Conservation (phyloP, 1,140 invertebrate species). For the Callitettix versicolor region DNA sequence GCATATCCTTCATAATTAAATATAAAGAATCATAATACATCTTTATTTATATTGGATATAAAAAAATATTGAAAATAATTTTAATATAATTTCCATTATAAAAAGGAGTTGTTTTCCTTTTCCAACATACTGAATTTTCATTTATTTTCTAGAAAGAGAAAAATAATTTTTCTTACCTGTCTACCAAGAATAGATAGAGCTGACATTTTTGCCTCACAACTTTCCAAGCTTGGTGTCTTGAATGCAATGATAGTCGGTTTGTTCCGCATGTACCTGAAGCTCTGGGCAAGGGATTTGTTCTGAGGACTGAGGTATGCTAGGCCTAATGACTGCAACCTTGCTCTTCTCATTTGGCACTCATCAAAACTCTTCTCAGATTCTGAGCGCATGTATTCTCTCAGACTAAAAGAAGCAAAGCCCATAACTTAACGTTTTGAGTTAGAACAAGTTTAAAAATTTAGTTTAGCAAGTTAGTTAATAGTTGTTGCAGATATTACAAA, state of each 20-base stretch:
- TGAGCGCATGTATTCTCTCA: conserved; percentile 58
- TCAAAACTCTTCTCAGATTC: conserved; percentile 69
- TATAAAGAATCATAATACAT: too few species aligned
- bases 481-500: too few species aligned
- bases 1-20: too few species aligned
- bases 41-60: too few species aligned
- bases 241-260: conserved; percentile 80
- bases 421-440: conserved; percentile 13
- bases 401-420: too few species aligned
- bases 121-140: too few species aligned
- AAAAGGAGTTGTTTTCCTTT: too few species aligned
- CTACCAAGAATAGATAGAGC: conserved; percentile 24
- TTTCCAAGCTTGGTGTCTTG: conserved; percentile 52
- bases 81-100: too few species aligned
- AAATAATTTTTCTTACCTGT: conserved; percentile 24
- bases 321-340: conserved; percentile 50
- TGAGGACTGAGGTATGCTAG: conserved; percentile 60
- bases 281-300: conserved; percentile 64
- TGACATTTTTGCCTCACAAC: conserved; percentile 38
- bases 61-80: too few species aligned
- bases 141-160: too few species aligned
- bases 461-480: too few species aligned
- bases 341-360: conserved; percentile 48
- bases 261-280: conserved; percentile 74
- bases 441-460: too few species aligned